Base-by-base conservation (phyloP, 2,113 vertebrate genomes). In the Cavia aperea region DNA sequence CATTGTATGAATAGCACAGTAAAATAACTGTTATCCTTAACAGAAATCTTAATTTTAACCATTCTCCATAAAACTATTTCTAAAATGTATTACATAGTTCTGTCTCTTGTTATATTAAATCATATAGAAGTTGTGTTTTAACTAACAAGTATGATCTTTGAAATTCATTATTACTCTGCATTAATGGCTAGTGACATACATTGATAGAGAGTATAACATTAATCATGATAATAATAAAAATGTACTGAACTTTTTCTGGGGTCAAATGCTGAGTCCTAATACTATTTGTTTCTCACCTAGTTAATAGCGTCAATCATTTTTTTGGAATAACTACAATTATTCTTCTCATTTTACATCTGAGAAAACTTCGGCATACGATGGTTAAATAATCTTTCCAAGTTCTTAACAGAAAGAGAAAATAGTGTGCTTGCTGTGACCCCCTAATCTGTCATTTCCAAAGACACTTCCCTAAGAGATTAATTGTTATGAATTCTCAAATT, bases 251-350 rank as follows among this genome's bases (percentile, higher is more conserved):
- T 29, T 56, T 79, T 73, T 68, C 86, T 36, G 3, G 62, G 31
- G 26, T 9, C 36, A 18, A 89, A 81, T 43, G 46, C 0, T 82
- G 9, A 18, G 7, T 65, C 7, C 60, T 51, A 39, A 60, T 58
- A 36, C 2, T 66, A 8, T 91, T 92, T 78, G 26, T 10, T 60
- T 16, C 81, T 91, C 66, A 79, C 13, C 24, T 39, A 68, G 14
- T 88, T 86, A n/a, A 92, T 51, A 75, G 18, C 88, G 31, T 90
- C 16, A 83, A 72, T 82, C 81, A 83, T 21, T 86, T 85, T 90
- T 75, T n/a, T 78, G 21, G 56, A 10, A 18, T n/a, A 82, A 56
- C 54, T 92, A 51, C 7, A 66, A 78, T 72, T 75, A 94, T 54
- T 89, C 39, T 33, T 75, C 19, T 81, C 29, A 89, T 36, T 82